These are phyloP conservation scores for Zaprionus bogoriensis DNA, from an alignment of 2,888 invertebrate genomes.

Conservation along the genomic window DNA sequence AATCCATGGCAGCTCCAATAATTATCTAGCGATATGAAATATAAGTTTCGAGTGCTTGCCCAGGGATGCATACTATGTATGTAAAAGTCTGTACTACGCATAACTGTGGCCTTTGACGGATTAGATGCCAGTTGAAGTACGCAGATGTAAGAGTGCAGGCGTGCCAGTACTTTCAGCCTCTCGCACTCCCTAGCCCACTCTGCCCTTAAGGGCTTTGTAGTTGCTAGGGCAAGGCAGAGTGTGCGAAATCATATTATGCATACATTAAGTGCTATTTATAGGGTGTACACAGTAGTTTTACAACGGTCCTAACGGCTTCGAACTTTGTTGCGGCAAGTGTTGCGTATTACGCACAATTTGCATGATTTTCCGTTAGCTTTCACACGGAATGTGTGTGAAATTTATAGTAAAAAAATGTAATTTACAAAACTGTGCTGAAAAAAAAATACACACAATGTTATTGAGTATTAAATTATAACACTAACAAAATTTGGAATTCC, in stretches of 20 bases:
- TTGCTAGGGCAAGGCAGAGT: neutral
- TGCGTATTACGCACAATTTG: neutral
- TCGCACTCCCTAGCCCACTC: no score
- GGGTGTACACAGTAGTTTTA: slow-evolving; percentile 1
- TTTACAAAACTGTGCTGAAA: no score
- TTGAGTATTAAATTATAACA: no score
- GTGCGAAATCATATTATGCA: slow-evolving; percentile 9
- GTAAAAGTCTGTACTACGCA: neutral
- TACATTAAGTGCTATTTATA: slow-evolving; percentile 39
- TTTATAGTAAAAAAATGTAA: neutral
- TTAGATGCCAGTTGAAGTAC: slow-evolving; percentile 14
- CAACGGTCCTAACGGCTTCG: neutral
- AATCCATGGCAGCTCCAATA: slow-evolving; percentile 13
- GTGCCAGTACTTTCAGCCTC: neutral
- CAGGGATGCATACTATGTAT: neutral
- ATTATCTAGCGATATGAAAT: slow-evolving; percentile 24
- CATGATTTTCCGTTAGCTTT: neutral
- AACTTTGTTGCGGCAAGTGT: neutral
- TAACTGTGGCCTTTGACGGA: slow-evolving; percentile 2
- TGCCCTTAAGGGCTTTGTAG: neutral
- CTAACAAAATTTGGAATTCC: no score
- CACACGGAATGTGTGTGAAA: neutral
- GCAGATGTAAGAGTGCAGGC: neutral
- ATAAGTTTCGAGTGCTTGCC: slow-evolving; percentile 8
- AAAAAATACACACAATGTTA: no score